These are phyloP conservation scores for Orthonyx spaldingii DNA, from an alignment of 2,113 vertebrate species.

Conservation along the genomic window DNA sequence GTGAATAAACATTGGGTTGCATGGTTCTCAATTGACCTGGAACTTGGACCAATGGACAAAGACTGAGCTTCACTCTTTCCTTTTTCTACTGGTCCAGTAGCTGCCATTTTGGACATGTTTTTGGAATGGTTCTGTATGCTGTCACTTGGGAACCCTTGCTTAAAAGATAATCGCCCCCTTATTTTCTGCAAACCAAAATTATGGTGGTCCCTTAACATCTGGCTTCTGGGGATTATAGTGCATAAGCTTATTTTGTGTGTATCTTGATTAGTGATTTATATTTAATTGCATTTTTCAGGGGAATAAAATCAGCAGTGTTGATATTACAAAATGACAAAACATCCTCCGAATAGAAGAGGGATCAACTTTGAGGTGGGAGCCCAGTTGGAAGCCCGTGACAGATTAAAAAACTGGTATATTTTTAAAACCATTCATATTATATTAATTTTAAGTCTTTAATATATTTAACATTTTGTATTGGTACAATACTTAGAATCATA, in stretches of 20 bases:
- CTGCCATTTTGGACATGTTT: not conserved
- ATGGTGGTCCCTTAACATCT: not conserved
- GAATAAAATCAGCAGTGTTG: constrained; percentile 77
- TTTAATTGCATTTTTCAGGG: constrained; percentile 82
- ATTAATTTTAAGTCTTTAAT: constrained; percentile 55
- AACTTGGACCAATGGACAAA: not conserved
- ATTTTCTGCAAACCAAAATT: not conserved
- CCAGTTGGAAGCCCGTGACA: constrained; percentile 94
- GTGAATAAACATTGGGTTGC: not conserved
- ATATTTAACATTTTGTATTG: constrained; percentile 36
- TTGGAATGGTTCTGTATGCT: not conserved
- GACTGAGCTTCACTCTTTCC: not conserved
- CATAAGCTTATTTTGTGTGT: constrained; percentile 55
- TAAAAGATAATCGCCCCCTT: not conserved
- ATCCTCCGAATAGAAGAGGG: constrained; percentile 91
- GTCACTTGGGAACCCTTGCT: not conserved
- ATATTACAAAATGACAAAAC: constrained; percentile 93
- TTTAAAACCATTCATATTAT: constrained; percentile 67
- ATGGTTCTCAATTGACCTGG: not conserved
- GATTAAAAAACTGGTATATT: constrained; percentile 95
- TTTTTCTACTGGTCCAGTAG: not conserved
- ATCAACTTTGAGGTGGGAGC: constrained; percentile 96
- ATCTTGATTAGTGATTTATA: constrained; percentile 68
- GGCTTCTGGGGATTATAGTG: constrained; percentile 29
- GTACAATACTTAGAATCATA: constrained; percentile 14